Percentiles rank a stretch among this genome's conserved stretches.
These are phyloP conservation scores for Crossocerus cetratus DNA, from an alignment of 2,888 invertebrate species.

Conservation along the genomic window DNA sequence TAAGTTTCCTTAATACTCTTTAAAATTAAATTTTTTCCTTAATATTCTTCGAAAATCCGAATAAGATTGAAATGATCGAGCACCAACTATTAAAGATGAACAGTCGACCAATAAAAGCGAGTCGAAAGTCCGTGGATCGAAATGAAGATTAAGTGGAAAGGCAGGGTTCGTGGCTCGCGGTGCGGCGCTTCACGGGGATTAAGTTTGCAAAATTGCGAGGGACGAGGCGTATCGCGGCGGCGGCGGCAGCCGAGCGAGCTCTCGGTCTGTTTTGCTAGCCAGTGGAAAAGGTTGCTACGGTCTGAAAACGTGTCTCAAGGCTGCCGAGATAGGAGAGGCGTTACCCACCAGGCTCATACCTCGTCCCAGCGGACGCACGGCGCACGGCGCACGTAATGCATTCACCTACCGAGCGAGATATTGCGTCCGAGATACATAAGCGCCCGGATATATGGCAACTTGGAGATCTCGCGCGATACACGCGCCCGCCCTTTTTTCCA, in stretches of 20 bases:
- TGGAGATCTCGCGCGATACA: conserved; percentile 13
- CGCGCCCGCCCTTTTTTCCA: background rate
- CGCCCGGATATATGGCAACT: conserved; percentile 17
- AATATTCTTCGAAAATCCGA: no score
- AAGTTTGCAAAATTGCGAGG: no score
- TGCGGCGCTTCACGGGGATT: no score
- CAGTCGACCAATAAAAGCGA: no score
- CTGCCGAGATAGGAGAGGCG: conserved; percentile 28
- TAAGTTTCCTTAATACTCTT: no score
- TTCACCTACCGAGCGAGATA: conserved; percentile 18
- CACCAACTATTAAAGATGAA: no score
- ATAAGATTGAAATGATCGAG: no score
- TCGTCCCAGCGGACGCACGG: background rate
- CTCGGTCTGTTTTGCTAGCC: background rate
- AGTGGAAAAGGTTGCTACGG: conserved; percentile 8
- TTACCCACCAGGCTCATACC: conserved; percentile 27
- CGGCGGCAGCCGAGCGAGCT: background rate
- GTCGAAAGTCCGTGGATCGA: no score
- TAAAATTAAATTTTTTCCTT: no score
- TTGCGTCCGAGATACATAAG: conserved; percentile 20
- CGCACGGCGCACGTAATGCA: background rate
- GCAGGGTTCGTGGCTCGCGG: no score
- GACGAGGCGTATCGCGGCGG: no score
- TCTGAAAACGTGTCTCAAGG: conserved; percentile 35
- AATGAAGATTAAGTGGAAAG: no score